These are phyloP conservation scores for Melierax canorus DNA, from an alignment of 2,113 vertebrate species.

Conservation along the genomic window DNA sequence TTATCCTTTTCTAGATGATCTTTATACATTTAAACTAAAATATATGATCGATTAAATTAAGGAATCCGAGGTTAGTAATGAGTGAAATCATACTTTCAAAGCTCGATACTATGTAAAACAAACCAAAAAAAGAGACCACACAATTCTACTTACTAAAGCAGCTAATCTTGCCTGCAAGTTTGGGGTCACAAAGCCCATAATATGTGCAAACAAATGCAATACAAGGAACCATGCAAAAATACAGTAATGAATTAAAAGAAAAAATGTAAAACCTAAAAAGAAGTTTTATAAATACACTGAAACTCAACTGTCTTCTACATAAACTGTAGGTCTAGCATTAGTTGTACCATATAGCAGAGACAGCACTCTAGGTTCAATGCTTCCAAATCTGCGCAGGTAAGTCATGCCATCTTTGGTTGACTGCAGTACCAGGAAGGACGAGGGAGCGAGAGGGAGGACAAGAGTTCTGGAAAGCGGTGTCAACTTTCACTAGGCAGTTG, in stretches of 20 bases:
- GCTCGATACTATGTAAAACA: slow-evolving; percentile 83
- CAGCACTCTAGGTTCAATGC: slow-evolving; percentile 89
- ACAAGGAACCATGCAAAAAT: slow-evolving; percentile 97
- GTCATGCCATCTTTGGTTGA: slow-evolving; percentile 99
- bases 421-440: slow-evolving; percentile 91
- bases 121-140: slow-evolving; percentile 75
- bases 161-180: slow-evolving; percentile 95
- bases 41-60: slow-evolving; percentile 94
- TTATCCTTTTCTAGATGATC: slow-evolving; percentile 83
- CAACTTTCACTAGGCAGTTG: slow-evolving; percentile 99
- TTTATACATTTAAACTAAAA: slow-evolving; percentile 97
- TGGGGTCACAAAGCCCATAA: slow-evolving; percentile 88
- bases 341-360: slow-evolving; percentile 91
- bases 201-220: slow-evolving; percentile 99
- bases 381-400: slow-evolving; percentile 90
- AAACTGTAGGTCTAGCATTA: slow-evolving; percentile 88
- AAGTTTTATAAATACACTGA: slow-evolving; percentile 98
- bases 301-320: slow-evolving; percentile 89
- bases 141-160: slow-evolving; percentile 92
- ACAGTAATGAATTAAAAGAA: slow-evolving; percentile 85
- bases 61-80: slow-evolving; percentile 84
- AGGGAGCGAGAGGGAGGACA: slow-evolving; percentile 49
- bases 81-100: slow-evolving; percentile 93
- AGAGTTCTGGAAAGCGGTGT: slow-evolving; percentile 84
- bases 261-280: slow-evolving; percentile 87